These are phyloP conservation scores for Pholis gunnellus DNA, from an alignment of 2,113 vertebrate genomes.

Conservation along the genomic window DNA sequence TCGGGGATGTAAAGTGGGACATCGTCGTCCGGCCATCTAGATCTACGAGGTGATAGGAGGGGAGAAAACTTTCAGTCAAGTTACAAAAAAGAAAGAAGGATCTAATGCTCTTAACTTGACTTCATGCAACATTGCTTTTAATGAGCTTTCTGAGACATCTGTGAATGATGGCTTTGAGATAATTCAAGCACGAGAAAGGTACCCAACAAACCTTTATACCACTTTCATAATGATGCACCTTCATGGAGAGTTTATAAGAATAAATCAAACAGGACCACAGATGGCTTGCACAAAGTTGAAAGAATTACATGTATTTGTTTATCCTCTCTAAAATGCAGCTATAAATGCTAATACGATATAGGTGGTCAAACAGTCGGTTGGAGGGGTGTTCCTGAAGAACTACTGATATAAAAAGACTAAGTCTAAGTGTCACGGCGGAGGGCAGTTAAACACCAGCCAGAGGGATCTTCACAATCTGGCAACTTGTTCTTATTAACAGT, in stretches of 20 bases:
- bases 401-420: not conserved
- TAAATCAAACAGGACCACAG: not conserved
- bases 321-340: not conserved
- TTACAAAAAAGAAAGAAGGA: not conserved
- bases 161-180: not conserved
- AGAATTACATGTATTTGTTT: not conserved
- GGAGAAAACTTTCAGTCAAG: not conserved
- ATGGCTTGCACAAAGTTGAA: not conserved
- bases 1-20: slow-evolving; percentile 81
- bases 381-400: not conserved
- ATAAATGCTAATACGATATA: not conserved
- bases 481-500: not conserved
- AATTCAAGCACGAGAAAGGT: not conserved
- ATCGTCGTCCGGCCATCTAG: slow-evolving; percentile 75
- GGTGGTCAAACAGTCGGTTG: too few species aligned
- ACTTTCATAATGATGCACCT: not conserved
- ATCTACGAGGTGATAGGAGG: slow-evolving; percentile 60
- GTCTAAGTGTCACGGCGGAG: not conserved
- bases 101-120: not conserved
- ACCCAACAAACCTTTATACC: not conserved
- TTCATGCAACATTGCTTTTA: not conserved
- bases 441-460: not conserved
- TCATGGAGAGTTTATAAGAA: not conserved
- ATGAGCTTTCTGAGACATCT: not conserved
- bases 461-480: not conserved